Evolutionary conservation across 2,113 vertebrate genomes (phyloP).

Genomic region (Mirounga angustirostris): DNA sequence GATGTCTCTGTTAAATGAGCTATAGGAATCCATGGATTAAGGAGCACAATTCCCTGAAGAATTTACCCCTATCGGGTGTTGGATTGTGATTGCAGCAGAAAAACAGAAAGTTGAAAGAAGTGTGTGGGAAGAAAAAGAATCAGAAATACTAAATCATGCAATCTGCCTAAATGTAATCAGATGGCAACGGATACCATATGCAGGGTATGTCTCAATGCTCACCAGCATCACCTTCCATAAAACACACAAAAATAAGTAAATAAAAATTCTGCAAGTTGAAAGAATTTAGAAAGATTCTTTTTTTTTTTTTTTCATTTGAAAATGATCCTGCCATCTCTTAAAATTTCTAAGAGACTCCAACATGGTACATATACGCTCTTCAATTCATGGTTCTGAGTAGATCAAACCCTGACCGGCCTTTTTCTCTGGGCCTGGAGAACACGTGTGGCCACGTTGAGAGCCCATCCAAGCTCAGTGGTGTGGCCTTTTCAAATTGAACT

Average conservation of each 20-base stretch:
- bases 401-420: background rate
- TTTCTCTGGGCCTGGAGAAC: background rate
- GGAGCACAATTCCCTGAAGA: constrained; percentile 44
- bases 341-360: background rate
- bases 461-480: background rate
- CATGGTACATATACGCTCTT: background rate
- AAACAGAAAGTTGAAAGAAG: constrained; percentile 31
- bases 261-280: background rate
- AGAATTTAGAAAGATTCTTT: background rate
- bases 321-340: constrained; percentile 30
- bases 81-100: constrained; percentile 9
- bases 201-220: accelerated
- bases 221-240: background rate
- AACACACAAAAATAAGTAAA: background rate
- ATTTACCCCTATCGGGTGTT: background rate
- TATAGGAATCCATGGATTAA: background rate
- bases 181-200: background rate
- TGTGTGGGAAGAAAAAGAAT: constrained; percentile 13
- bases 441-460: background rate
- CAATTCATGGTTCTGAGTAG: background rate
- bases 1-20: constrained; percentile 58
- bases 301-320: background rate
- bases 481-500: constrained; percentile 65
- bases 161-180: background rate
- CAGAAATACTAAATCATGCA: background rate